Base-by-base conservation (phyloP, 2,888 invertebrate species). In the Morpho helenor region DNA sequence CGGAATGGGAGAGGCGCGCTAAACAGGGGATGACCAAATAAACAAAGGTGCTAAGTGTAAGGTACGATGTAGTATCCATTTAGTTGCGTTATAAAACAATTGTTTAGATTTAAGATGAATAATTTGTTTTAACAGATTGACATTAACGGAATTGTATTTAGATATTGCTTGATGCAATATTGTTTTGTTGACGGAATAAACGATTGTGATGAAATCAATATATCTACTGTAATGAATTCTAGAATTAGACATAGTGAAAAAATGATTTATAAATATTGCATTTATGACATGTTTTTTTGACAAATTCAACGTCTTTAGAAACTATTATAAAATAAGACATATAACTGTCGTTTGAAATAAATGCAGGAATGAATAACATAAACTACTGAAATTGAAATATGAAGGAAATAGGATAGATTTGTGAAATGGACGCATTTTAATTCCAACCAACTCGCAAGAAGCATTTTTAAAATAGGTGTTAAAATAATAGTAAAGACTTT, bases 1-100 rank as follows among this genome's bases (percentile, higher is more conserved):
- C 95, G 7, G 94, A 95, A 74, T 95, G 95, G 95, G 95, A 95
- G 78, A 92, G 94, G 69, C 88, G 95, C 67, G 94, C 95, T 44
- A 94, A 95, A 81, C 94, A 94, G 81, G 94, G 93, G 69, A 92
- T 92, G 87, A 92, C 92, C 85, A 93, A 93, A 85, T 91, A 84
- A 81, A 77, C 63, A 65, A 71, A 75, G 87, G 88, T 88, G 88
- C 89, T 88, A 87, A 74, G 78, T 77, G 75, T 75, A 77, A 80
- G 68, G 68, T 71, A 66, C 59, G 48, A 61, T 41, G 49, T 59
- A 57, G 49, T 56, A 59, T 50, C 50, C 45, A 47, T 43, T 59
- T 51, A 58, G 58, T 58, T 61, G 58, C 47, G 56, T 60, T 63
- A 59, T 54, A 45, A 58, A 49, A 41, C 9, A 39, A 16, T 53